A percentile compares a stretch with the other conserved stretches of the same genome.
Evolutionary conservation across 2,888 invertebrate species (phyloP).

Genomic region (Rhingia rostrata): DNA sequence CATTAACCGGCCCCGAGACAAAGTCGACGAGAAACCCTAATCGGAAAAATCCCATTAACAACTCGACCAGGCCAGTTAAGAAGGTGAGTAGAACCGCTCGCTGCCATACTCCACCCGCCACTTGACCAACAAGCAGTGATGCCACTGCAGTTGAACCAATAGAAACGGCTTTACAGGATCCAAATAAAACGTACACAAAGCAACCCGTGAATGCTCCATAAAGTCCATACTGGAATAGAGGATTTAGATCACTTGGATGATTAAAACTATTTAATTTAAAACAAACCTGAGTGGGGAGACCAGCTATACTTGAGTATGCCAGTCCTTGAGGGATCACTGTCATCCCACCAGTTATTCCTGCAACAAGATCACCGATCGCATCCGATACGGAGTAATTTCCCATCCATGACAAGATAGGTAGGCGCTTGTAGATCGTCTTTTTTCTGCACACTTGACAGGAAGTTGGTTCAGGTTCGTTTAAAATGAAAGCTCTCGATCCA

Average conservation of each 20-base stretch:
- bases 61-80: slow-evolving; percentile 88
- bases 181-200: slow-evolving; percentile 94
- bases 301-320: background rate
- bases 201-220: slow-evolving; percentile 96
- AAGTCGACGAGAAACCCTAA: slow-evolving; percentile 94
- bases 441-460: background rate
- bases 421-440: background rate
- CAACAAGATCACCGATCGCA: background rate
- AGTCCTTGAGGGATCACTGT: background rate
- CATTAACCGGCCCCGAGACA: slow-evolving; percentile 94
- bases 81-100: slow-evolving; percentile 90
- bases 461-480: background rate
- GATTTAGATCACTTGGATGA: background rate
- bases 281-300: background rate
- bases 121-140: slow-evolving; percentile 92
- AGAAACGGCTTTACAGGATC: slow-evolving; percentile 95
- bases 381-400: background rate
- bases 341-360: background rate
- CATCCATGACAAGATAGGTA: background rate
- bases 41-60: slow-evolving; percentile 91
- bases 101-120: slow-evolving; percentile 87
- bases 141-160: slow-evolving; percentile 96
- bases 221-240: slow-evolving; percentile 89
- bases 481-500: background rate
- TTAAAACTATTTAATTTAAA: too few species aligned